Base-by-base conservation (phyloP, 2,113 vertebrate genomes). In the Xyrauchen texanus region DNA sequence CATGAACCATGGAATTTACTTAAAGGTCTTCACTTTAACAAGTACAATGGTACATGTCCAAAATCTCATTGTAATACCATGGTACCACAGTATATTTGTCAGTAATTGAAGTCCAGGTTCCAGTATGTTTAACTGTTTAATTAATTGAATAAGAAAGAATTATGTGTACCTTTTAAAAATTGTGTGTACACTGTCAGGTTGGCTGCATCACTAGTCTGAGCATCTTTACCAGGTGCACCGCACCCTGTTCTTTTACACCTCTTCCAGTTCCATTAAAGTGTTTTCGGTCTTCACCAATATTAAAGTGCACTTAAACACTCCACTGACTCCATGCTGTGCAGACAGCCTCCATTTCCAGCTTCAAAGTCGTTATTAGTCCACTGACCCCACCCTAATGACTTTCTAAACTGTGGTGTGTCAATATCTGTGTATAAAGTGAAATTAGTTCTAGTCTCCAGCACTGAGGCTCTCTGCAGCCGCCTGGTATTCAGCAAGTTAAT, bases 371-470 rank as follows among this genome's bases (percentile, higher is more conserved):
- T 82, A 84, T 84, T 84, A 84, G 80, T 84, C 80, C 65, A 72
- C 76, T 82, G 83, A 84, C 83, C 83, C 76, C 88, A 90, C 91
- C 91, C 91, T 92, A 93, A 93, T 92, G 89, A 93, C 87, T 91
- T 92, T 90, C 90, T 91, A 89, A 84, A 92, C 91, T 93, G 90
- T 89, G 80, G 89, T 91, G 89, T 92, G 91, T 92, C 89, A 92
- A 92, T 92, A 91, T 89, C 87, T 92, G 91, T 91, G 92, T 92
- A 92, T 91, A 92, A 93, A 93, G 89, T 91, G 89, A 91, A 93
- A 93, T 93, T 93, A 92, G 92, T 92, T 90, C 91, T 91, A 92
- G 92, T 91, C 90, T 82, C 85, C 77, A 84, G 88, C 90, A 91
- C 89, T 79, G 88, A 85, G 78, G 84, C 86, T 90, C 67, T 81